Percentiles rank a stretch among this genome's conserved stretches.
phyloP scores from a whole-genome alignment of 2,888 invertebrate genomes.

The Apocheima hispidaria region DNA sequence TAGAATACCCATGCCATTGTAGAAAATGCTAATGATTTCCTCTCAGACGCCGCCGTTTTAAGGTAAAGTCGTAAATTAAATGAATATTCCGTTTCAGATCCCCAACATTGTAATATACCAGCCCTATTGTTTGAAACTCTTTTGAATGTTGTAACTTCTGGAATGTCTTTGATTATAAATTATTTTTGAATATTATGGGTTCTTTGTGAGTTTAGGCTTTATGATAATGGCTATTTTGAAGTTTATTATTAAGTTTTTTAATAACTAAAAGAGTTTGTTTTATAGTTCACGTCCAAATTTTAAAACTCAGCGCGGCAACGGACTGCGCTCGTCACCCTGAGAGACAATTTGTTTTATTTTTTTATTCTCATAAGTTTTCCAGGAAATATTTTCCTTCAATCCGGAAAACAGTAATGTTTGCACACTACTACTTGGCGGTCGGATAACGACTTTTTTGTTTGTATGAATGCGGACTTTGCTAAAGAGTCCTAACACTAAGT shows the following conservation, averaged over 20 bases:
- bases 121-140: slow-evolving; percentile 39
- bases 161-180: slow-evolving; percentile 38
- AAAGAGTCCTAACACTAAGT: too few species aligned
- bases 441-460: too few species aligned
- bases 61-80: slow-evolving; percentile 66
- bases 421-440: too few species aligned
- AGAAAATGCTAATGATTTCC: slow-evolving; percentile 83
- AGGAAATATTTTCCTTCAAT: too few species aligned
- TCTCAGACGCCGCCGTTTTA: slow-evolving; percentile 66
- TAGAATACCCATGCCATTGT: slow-evolving; percentile 68
- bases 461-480: too few species aligned
- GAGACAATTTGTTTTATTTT: too few species aligned
- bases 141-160: slow-evolving; percentile 39
- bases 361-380: too few species aligned
- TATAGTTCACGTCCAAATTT: too few species aligned
- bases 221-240: neutral
- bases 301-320: too few species aligned
- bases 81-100: slow-evolving; percentile 64
- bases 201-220: neutral
- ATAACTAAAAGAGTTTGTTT: neutral
- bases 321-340: too few species aligned
- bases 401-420: too few species aligned
- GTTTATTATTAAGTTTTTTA: too few species aligned
- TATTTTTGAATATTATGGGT: slow-evolving; percentile 27
- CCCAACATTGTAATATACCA: slow-evolving; percentile 43